Evolutionary conservation across 2,888 invertebrate species (phyloP), one percentile per base, ranked within the genome.

Genomic region (Plagiodera versicolora): DNA sequence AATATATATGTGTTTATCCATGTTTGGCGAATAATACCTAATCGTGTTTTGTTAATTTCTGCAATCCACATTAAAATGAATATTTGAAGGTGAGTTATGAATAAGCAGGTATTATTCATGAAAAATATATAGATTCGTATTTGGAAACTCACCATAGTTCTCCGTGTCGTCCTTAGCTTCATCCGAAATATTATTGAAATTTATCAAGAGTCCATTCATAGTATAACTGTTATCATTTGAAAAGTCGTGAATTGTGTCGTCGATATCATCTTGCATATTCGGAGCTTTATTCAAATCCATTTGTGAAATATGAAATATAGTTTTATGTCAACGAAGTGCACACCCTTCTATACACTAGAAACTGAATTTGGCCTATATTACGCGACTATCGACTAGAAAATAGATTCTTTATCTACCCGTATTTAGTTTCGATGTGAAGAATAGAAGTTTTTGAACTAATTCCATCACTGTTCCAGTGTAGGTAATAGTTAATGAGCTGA

Each of bases 191-290:
- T 49, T 64, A 5, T 63, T 54, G 17, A 70, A 65, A 30, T 57
- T 67, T 30, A 55, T 66, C 45, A 70, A 58, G n/a, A 70, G 48
- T 44, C 68, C 67, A 50, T 61, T 67, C 19, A 70, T 70, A 8
- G 63, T 66, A 54, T 68, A 68, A 32, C 39, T 63, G 17, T 52
- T 56, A 52, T 61, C 53, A 30, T 46, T 57, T 6, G 60, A 17
- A 24, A 65, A 54, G 2, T 46, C 54, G 19, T 64, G 62, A 57
- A 67, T 67, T 10, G 67, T 64, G 39, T 67, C 64, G 45, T 54
- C 60, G 18, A 67, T 61, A 30, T 65, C 64, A 44, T 64, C 63
- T 47, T 61, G 66, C 47, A 62, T 59, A 45, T 63, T 57, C 39
- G 55, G 56, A 50, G 18, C 44, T 59, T 66, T 61, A 19, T 64